Conservation (phyloP, 1,140 invertebrate species). For the Leptoteleia sp. region DNA sequence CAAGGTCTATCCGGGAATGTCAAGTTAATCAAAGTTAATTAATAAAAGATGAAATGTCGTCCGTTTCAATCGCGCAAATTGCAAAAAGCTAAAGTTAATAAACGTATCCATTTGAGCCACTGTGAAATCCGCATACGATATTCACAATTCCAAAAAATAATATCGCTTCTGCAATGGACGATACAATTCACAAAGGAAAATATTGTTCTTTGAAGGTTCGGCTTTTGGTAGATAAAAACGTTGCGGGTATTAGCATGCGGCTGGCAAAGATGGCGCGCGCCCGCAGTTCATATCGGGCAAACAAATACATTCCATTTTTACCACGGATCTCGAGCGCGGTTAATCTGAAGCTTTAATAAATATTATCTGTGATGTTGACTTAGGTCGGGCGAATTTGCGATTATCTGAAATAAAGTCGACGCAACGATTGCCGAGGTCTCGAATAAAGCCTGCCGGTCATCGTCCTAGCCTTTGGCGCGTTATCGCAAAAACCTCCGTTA, state of each 20-base stretch:
- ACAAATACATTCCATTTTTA: slow-evolving; percentile 61
- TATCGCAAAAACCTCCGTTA: slow-evolving; percentile 63
- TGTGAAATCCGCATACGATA: too few relatives aligned
- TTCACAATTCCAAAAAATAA: too few relatives aligned
- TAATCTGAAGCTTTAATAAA: slow-evolving; percentile 60
- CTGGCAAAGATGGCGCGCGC: slow-evolving; percentile 19
- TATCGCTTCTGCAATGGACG: background rate
- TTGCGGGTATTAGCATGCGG: slow-evolving; percentile 37
- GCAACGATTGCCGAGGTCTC: slow-evolving; percentile 41
- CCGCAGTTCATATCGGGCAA: slow-evolving; percentile 33
- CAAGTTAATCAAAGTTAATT: too few relatives aligned
- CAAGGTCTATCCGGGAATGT: too few relatives aligned
- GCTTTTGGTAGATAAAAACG: slow-evolving; percentile 30
- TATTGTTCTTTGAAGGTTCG: slow-evolving; percentile 12
- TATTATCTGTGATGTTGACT: slow-evolving; percentile 59
- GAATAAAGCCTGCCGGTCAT: slow-evolving; percentile 63
- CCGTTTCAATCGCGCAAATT: background rate
- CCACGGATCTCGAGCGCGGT: slow-evolving; percentile 43
- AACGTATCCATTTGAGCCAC: slow-evolving; percentile 1
- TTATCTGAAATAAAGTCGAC: slow-evolving; percentile 55
- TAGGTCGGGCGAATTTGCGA: slow-evolving; percentile 62
- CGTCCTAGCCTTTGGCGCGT: slow-evolving; percentile 52
- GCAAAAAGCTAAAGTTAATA: too few relatives aligned
- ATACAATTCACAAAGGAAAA: slow-evolving; percentile 15
- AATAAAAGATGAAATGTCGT: background rate